These are phyloP conservation scores for Poecilia wingei DNA, from an alignment of 2,797 vertebrate species.

Conservation along the genomic window DNA sequence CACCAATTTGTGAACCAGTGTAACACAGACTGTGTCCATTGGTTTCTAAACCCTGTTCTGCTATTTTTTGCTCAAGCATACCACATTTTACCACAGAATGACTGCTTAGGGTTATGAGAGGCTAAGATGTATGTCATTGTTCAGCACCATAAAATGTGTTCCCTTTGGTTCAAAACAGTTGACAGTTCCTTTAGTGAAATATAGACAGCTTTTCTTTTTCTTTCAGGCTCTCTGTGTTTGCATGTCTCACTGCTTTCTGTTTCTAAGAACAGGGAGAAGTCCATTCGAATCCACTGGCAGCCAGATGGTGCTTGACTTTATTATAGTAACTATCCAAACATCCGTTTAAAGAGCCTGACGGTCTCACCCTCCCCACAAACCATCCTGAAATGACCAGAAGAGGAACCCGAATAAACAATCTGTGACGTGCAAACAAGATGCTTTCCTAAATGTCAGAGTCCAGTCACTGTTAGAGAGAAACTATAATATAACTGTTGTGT, in stretches of 20 bases:
- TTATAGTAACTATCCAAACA: slow-evolving; percentile 18
- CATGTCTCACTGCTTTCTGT: background rate
- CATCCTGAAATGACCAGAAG: slow-evolving; percentile 31
- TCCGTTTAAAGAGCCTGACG: slow-evolving; percentile 32
- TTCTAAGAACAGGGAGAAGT: background rate
- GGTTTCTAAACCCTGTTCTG: background rate
- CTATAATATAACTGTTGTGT: background rate
- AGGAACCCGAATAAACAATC: slow-evolving; percentile 15
- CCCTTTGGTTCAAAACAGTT: background rate
- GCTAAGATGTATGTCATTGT: background rate
- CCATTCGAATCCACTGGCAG: slow-evolving; percentile 25
- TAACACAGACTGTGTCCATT: background rate
- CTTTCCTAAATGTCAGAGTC: slow-evolving; percentile 5
- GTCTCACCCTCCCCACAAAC: slow-evolving; percentile 40
- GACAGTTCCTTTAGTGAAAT: background rate
- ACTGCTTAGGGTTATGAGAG: background rate
- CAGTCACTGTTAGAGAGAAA: slow-evolving; percentile 6
- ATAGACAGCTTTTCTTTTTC: background rate
- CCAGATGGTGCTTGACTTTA: slow-evolving; percentile 29
- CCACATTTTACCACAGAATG: background rate
- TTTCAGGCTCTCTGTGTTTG: background rate
- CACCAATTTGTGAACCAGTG: background rate
- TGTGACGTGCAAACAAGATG: slow-evolving; percentile 5
- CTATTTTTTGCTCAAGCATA: background rate
- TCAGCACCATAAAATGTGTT: background rate